Percentiles rank a stretch among this genome's conserved stretches.
Conservation (phyloP, 2,888 invertebrate species). For the Hydraecia micacea region DNA sequence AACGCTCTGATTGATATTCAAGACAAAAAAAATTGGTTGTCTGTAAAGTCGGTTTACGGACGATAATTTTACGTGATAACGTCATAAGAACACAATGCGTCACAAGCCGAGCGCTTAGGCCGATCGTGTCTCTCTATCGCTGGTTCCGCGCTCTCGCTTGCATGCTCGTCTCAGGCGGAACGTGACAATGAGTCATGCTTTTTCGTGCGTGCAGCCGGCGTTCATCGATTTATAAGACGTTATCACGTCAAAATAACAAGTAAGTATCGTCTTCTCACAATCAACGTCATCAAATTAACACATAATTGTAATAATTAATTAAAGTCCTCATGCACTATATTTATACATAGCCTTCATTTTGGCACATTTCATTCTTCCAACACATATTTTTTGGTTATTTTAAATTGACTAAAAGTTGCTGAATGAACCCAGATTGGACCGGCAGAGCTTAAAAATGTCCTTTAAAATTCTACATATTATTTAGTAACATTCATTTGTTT, state of each 20-base stretch:
- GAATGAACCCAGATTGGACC: constrained; percentile 4
- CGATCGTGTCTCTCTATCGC: too few species aligned
- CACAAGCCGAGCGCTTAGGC: too few species aligned
- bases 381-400: constrained; percentile 35
- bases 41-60: too few species aligned
- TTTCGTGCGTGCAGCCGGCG: too few species aligned
- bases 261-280: constrained; percentile 25
- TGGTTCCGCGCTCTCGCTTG: too few species aligned
- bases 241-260: neutral
- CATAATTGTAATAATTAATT: neutral
- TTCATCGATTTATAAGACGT: too few species aligned
- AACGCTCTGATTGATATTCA: too few species aligned
- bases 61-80: too few species aligned
- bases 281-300: constrained; percentile 13
- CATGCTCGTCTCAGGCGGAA: too few species aligned
- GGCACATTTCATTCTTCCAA: constrained; percentile 46
- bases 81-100: too few species aligned
- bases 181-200: too few species aligned
- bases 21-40: too few species aligned
- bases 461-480: neutral
- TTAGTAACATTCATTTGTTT: neutral
- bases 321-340: constrained; percentile 26
- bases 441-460: neutral
- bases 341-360: constrained; percentile 45
- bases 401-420: neutral